These are phyloP conservation scores for Crypturellus tataupa DNA, from an alignment of 2,797 vertebrate genomes.

Conservation along the genomic window DNA sequence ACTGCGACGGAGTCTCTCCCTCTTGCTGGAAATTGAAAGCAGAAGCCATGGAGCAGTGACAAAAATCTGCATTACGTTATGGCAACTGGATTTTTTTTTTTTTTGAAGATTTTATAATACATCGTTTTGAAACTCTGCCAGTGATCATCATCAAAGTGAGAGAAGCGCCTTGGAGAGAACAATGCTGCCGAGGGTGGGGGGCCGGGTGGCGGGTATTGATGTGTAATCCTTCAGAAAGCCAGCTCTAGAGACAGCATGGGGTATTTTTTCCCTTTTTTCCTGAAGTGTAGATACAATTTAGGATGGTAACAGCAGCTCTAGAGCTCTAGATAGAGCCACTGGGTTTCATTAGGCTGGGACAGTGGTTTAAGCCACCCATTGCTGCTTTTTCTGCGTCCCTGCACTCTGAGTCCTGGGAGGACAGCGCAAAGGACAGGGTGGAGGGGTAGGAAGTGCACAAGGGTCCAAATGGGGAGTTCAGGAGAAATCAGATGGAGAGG, in stretches of 20 bases:
- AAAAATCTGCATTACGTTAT: slow-evolving; percentile 95
- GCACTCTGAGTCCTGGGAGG: neutral
- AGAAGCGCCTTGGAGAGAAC: slow-evolving; percentile 73
- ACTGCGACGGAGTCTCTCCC: slow-evolving; percentile 75
- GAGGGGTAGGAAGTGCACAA: neutral
- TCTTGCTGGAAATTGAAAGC: slow-evolving; percentile 88
- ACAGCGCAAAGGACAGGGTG: neutral
- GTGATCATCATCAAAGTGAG: slow-evolving; percentile 90
- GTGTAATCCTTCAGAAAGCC: slow-evolving; percentile 73
- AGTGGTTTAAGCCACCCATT: neutral
- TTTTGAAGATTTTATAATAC: slow-evolving; percentile 87
- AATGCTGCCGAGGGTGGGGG: slow-evolving; percentile 67
- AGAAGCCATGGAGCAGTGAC: slow-evolving; percentile 89
- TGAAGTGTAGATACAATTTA: slow-evolving; percentile 65
- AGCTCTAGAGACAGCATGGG: slow-evolving; percentile 59
- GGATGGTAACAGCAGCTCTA: slow-evolving; percentile 31
- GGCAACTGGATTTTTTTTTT: slow-evolving; percentile 72
- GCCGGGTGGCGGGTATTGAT: slow-evolving; percentile 64
- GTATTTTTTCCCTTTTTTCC: neutral
- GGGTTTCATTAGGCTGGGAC: neutral
- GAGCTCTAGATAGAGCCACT: neutral
- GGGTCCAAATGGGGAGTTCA: slow-evolving; percentile 40
- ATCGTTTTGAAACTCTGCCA: slow-evolving; percentile 87
- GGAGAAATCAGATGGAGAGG: slow-evolving; percentile 31
- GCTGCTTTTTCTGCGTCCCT: neutral